phyloP scores from a whole-genome alignment of 2,888 invertebrate genomes.

The Agrotis puta region DNA sequence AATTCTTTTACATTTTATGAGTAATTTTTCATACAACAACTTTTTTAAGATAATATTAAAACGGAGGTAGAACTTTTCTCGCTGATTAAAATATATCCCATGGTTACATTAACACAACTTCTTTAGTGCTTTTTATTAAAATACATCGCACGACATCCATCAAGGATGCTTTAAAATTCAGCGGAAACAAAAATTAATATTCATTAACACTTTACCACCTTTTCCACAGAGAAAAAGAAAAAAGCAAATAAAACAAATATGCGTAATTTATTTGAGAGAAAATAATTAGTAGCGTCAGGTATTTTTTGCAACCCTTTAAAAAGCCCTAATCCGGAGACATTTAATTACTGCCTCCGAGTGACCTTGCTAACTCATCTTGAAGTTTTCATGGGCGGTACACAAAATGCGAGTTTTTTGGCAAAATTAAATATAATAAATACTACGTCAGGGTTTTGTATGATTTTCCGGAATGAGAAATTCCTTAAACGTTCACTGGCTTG shows the following conservation, averaged over 20 bases:
- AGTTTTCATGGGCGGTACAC: neutral
- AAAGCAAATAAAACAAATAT: conserved; percentile 50
- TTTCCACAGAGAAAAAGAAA: conserved; percentile 28
- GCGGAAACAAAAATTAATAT: conserved; percentile 55
- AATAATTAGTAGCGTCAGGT: conserved; percentile 56
- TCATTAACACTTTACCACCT: conserved; percentile 39
- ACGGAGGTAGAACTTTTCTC: neutral
- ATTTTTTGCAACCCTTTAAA: conserved; percentile 52
- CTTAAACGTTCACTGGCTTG: neutral
- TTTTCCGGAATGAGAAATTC: neutral
- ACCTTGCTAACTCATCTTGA: conserved; percentile 34
- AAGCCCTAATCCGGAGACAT: conserved; percentile 28
- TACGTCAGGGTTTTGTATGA: neutral
- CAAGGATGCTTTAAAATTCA: conserved; percentile 41
- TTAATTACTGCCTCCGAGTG: conserved; percentile 49
- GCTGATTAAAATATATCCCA: conserved; percentile 25
- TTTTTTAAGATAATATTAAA: neutral
- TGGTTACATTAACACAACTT: conserved; percentile 3
- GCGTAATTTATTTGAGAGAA: conserved; percentile 49
- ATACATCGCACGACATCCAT: conserved; percentile 50
- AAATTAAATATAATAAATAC: neutral
- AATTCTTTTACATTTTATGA: neutral
- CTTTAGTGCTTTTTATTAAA: conserved; percentile 31
- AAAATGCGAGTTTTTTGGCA: neutral
- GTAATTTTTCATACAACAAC: neutral